Evolutionary conservation across 1,140 invertebrate genomes (phyloP), one percentile per base, ranked within the genome.

Genomic region (Monochamus saltuarius): DNA sequence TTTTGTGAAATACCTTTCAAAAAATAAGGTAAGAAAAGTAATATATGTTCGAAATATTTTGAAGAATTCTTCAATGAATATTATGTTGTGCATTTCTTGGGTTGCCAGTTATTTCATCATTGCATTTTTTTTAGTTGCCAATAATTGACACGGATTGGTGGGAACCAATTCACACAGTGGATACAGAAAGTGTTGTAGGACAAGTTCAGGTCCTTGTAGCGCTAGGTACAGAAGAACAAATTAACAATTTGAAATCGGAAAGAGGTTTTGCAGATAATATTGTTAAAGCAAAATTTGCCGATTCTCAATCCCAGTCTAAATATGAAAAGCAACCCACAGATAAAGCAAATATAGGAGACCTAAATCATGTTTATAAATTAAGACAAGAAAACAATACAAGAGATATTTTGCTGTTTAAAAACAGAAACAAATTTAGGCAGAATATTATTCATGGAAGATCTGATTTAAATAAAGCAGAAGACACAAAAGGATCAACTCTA

Each of bases 91-190:
- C n/a, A n/a, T n/a, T n/a, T n/a, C n/a, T n/a, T n/a, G n/a, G n/a
- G n/a, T n/a, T n/a, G n/a, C n/a, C n/a, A n/a, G n/a, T n/a, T n/a
- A n/a, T n/a, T n/a, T n/a, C n/a, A n/a, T n/a, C n/a, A n/a, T n/a
- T n/a, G n/a, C 22, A 51, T 59, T 60, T 55, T 46, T 68, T 65
- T 62, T 59, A 84, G 81, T 73, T 84, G 61, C 84, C 84, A 22
- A 79, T 85, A 13, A 82, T 85, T 50, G 81, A 81, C 38, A 80
- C 84, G 8, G 84, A 86, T 68, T 81, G 77, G 54, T 85, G 83
- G 82, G 78, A 83, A 35, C 73, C 79, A 6, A 79, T 86, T 55
- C 59, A 73, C 1, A 73, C 80, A 59, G 70, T 78, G n/a, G 77
- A 75, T 22, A 49, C 42, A n/a, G 58, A 66, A n/a, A 59, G 73